A percentile compares a stretch with the other conserved stretches of the same genome.
Conservation (phyloP, 2,888 invertebrate genomes). For the Acrobasis consociella region DNA sequence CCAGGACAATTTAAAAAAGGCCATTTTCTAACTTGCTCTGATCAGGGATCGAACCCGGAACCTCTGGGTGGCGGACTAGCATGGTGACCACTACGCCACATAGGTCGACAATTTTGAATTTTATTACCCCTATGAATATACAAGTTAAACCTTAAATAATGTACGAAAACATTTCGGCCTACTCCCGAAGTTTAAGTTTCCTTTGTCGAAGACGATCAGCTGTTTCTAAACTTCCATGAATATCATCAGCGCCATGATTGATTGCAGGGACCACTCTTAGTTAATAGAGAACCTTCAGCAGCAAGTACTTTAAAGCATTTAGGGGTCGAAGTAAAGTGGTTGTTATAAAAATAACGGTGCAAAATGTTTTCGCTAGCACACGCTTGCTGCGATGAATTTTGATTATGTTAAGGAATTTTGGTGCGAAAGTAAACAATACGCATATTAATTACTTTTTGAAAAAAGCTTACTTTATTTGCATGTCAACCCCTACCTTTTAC, state of each 20-base stretch:
- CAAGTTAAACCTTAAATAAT: too few relatives aligned
- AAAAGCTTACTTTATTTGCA: not conserved
- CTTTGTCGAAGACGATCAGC: not conserved
- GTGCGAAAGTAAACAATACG: not conserved
- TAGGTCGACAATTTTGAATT: too few relatives aligned
- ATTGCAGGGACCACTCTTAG: not conserved
- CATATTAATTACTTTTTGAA: not conserved
- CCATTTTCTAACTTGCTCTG: too few relatives aligned
- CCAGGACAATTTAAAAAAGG: too few relatives aligned
- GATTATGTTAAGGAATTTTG: slow-evolving; percentile 9
- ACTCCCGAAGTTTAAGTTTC: not conserved
- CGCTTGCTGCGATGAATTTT: slow-evolving; percentile 6
- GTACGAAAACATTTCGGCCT: too few relatives aligned
- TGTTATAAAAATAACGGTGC: not conserved
- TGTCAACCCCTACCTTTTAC: too few relatives aligned
- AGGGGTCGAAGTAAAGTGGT: not conserved
- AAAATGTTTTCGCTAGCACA: not conserved
- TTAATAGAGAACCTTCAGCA: not conserved
- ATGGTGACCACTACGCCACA: too few relatives aligned
- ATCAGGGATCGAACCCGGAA: too few relatives aligned
- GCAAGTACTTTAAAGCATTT: not conserved
- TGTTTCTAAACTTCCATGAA: slow-evolving; percentile 11
- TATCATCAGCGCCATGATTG: slow-evolving; percentile 17
- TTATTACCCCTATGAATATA: too few relatives aligned
- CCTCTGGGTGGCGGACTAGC: too few relatives aligned